Percentiles rank a stretch among this genome's conserved stretches.
Conservation (phyloP, 2,113 vertebrate species). For the Nanorana parkeri region DNA sequence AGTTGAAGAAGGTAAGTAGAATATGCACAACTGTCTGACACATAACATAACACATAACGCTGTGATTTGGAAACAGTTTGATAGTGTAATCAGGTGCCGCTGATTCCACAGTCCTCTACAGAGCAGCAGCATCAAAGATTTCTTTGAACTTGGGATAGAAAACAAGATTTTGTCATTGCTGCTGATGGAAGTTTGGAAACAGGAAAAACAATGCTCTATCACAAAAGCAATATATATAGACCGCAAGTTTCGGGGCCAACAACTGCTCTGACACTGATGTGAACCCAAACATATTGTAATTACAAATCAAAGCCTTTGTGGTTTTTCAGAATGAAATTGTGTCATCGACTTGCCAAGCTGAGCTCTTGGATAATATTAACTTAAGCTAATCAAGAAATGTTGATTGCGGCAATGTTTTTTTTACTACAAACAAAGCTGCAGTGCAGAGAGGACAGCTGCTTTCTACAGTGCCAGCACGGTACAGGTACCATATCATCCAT, state of each 20-base stretch:
- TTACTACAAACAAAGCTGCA: conserved; percentile 15
- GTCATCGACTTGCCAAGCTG: conserved; percentile 7
- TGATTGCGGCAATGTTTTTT: conserved; percentile 11
- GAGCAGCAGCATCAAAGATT: conserved; percentile 62
- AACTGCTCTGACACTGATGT: conserved; percentile 27
- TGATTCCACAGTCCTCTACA: conserved; percentile 54
- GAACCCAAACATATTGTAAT: conserved; percentile 56
- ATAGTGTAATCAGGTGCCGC: conserved; percentile 66
- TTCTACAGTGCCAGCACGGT: background rate
- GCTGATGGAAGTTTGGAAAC: conserved; percentile 61
- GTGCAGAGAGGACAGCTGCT: conserved; percentile 3
- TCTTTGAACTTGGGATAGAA: conserved; percentile 64
- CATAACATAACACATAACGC: too few relatives aligned
- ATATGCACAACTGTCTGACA: background rate
- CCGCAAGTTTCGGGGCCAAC: conserved; percentile 40
- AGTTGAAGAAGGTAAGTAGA: conserved; percentile 87
- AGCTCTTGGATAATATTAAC: conserved; percentile 10
- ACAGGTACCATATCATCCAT: background rate
- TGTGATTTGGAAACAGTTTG: conserved; percentile 61
- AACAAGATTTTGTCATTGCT: conserved; percentile 50
- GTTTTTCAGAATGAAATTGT: conserved; percentile 33
- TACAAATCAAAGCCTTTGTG: conserved; percentile 58
- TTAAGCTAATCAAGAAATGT: conserved; percentile 19
- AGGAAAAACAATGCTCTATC: conserved; percentile 55
- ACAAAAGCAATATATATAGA: conserved; percentile 45